Conservation (phyloP, 2,888 invertebrate genomes). For the Eupithecia abbreviata region DNA sequence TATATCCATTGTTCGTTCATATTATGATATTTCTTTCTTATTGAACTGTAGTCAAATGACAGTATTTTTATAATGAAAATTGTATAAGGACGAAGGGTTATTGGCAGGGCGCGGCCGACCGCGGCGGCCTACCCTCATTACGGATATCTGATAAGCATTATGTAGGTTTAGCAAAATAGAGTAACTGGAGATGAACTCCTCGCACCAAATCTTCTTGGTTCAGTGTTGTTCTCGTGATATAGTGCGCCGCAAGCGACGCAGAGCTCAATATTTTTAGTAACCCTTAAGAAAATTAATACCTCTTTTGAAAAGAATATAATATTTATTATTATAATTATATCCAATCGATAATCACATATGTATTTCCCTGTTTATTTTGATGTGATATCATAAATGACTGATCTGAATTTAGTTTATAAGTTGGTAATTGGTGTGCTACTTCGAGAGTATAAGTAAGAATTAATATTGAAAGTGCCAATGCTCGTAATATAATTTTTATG, state of each 20-base stretch:
- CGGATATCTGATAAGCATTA: constrained; percentile 84
- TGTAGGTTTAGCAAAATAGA: constrained; percentile 84
- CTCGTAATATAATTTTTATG: constrained; percentile 83
- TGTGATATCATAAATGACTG: constrained; percentile 86
- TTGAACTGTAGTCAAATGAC: constrained; percentile 84
- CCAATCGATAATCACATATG: constrained; percentile 82
- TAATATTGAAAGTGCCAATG: constrained; percentile 85
- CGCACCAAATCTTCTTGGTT: constrained; percentile 83
- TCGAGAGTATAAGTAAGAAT: constrained; percentile 82
- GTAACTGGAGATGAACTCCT: constrained; percentile 78
- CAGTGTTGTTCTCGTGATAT: constrained; percentile 83
- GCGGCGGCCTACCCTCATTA: constrained; percentile 59
- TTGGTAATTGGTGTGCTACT: constrained; percentile 84
- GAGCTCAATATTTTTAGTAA: constrained; percentile 84
- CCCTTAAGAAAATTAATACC: constrained; percentile 84
- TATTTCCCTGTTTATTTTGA: constrained; percentile 85
- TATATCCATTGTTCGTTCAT: constrained; percentile 77
- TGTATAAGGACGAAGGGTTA: constrained; percentile 81
- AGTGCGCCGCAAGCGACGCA: constrained; percentile 79
- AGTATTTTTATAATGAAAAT: constrained; percentile 84
- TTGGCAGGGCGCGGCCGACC: constrained; percentile 59
- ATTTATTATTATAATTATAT: constrained; percentile 77
- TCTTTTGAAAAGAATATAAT: constrained; percentile 83
- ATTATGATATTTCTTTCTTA: constrained; percentile 77
- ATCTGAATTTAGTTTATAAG: constrained; percentile 85